Base-by-base conservation (phyloP, 1,140 invertebrate species). In the Chymomyza costata region DNA sequence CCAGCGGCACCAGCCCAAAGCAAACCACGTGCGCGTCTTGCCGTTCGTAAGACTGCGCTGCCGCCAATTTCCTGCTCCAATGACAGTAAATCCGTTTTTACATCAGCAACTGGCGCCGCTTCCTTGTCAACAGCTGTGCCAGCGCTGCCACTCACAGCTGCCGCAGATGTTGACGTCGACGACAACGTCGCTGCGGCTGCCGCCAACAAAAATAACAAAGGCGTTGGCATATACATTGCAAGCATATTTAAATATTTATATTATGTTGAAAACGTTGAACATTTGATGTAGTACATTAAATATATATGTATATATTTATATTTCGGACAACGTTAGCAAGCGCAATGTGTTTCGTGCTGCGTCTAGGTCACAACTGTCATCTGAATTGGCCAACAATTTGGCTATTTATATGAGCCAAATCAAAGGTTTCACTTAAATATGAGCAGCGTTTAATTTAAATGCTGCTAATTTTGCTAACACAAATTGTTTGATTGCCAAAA, bases 1-100 rank as follows among this genome's bases (percentile, higher is more conserved):
- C 3, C 8, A 25, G 32, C 43, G 11, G 28, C 40, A 1, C n/a
- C n/a, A 68, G 59, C 13, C 61, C 61, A 32, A 48, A 51, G 2
- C 50, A 76, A 50, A 30, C 65, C 71, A 40, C 71, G 73, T 32
- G 65, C 3, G 14, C 40, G n/a, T 30, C 53, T 35, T 35, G 46
- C 10, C 11, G 6, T 37, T 10, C 11, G 16, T 35, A 18, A 13
- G 37, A 51, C 51, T 62, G 45, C 30, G 55, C 59, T 66, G 71
- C 73, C 73, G 66, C 66, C 71, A 76, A 76, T 76, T 76, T 76
- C 71, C 71, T 78, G 71, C 73, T 76, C 48, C 54, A 76, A 80
- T 76, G 71, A 80, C 71, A 66, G 71, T 51, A 76, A 59, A 76
- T 76, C 71, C 71, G 71, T 64, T 76, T 78, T 71, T 51, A 67